A percentile compares a stretch with the other conserved stretches of the same genome.
Evolutionary conservation across 1,140 invertebrate genomes (phyloP).

Genomic region (Elymnias hypermnestra): DNA sequence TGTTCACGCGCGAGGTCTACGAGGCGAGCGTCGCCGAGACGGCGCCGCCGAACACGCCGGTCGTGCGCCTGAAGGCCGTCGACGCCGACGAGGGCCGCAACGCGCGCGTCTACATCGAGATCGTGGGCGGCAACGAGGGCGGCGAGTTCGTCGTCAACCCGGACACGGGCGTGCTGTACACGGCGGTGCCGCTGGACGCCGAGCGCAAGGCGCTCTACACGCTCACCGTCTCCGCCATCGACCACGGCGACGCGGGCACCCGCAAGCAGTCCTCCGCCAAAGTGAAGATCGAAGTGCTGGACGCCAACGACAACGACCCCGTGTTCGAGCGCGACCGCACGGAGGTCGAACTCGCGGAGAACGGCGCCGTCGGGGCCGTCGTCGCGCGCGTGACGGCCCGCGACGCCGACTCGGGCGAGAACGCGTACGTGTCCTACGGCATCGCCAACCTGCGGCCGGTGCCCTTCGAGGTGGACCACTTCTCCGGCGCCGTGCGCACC

Average conservation of each 20-base stretch:
- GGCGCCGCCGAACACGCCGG: slow-evolving; percentile 90
- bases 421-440: slow-evolving; percentile 95
- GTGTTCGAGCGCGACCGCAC: slow-evolving; percentile 85
- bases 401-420: slow-evolving; percentile 94
- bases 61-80: slow-evolving; percentile 90
- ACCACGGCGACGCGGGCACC: slow-evolving; percentile 89
- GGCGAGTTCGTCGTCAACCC: slow-evolving; percentile 92
- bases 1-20: slow-evolving; percentile 93
- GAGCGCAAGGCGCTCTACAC: slow-evolving; percentile 93
- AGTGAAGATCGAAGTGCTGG: slow-evolving; percentile 90
- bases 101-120: slow-evolving; percentile 89
- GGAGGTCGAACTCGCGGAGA: slow-evolving; percentile 87
- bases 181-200: slow-evolving; percentile 88
- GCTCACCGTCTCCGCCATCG: slow-evolving; percentile 92
- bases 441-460: slow-evolving; percentile 92
- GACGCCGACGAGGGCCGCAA: slow-evolving; percentile 90
- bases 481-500: slow-evolving; percentile 91
- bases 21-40: slow-evolving; percentile 92
- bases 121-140: slow-evolving; percentile 94
- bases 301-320: slow-evolving; percentile 95
- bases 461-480: slow-evolving; percentile 97
- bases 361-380: slow-evolving; percentile 88
- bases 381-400: slow-evolving; percentile 89
- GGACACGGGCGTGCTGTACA: slow-evolving; percentile 93
- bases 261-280: slow-evolving; percentile 92